Percentiles rank a stretch among this genome's conserved stretches.
Conservation (phyloP, 2,113 vertebrate species). For the Sceloporus tristichus region DNA sequence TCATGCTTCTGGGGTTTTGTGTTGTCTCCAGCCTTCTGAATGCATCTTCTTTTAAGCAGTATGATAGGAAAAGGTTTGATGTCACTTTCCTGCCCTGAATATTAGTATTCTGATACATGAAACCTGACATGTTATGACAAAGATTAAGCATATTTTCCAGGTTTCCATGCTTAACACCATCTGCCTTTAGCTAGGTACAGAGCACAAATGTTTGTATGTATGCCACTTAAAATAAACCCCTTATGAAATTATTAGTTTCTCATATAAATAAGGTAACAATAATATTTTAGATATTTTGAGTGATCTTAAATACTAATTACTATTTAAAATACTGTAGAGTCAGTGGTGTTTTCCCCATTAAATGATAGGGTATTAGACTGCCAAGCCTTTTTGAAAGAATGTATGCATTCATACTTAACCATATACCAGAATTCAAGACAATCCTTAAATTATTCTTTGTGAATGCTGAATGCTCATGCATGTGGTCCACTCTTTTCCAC, state of each 20-base stretch:
- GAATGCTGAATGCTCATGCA: background rate
- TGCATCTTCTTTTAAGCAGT: background rate
- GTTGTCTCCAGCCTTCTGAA: conserved; percentile 25
- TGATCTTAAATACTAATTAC: background rate
- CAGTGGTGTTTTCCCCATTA: background rate
- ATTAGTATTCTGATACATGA: background rate
- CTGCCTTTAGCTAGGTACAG: background rate
- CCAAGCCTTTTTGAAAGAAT: background rate
- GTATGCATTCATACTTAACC: background rate
- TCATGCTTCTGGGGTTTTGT: conserved; percentile 9
- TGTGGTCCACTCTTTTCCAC: too few relatives aligned
- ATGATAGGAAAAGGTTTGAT: conserved; percentile 24
- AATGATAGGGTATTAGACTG: background rate
- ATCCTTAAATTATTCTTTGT: background rate
- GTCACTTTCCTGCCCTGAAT: background rate
- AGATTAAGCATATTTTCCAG: background rate
- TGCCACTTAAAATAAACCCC: background rate
- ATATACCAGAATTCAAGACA: background rate
- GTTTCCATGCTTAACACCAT: background rate
- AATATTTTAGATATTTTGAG: background rate
- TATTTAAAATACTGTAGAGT: background rate
- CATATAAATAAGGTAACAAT: background rate
- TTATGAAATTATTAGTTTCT: background rate
- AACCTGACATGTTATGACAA: background rate
- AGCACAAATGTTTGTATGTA: background rate